Evolutionary conservation across 2,888 invertebrate species (phyloP).

Genomic region (Tetropium fuscum): DNA sequence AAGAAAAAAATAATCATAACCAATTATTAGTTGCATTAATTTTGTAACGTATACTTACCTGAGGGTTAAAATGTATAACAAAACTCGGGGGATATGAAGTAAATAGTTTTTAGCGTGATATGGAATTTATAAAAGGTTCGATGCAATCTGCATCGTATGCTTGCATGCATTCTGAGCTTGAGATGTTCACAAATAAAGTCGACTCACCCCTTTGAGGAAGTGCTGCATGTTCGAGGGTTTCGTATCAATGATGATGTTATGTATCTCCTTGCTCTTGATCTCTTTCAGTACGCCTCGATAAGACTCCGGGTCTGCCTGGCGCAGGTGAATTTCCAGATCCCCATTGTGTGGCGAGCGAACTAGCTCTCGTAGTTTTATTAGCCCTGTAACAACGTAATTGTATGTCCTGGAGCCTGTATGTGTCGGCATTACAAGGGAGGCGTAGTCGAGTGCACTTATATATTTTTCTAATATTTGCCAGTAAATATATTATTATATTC

Average conservation of each 20-base stretch:
- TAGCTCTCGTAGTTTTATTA: conserved; percentile 79
- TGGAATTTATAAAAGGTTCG: too few relatives aligned
- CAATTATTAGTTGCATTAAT: too few relatives aligned
- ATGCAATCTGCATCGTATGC: too few relatives aligned
- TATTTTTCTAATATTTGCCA: too few relatives aligned
- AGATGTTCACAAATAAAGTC: conserved; percentile 8
- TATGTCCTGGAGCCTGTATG: not conserved
- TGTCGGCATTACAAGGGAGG: not conserved
- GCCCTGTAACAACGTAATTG: conserved; percentile 66
- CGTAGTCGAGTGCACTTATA: too few relatives aligned
- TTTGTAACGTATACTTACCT: too few relatives aligned
- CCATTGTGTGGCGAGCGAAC: conserved; percentile 73
- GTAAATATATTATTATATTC: too few relatives aligned
- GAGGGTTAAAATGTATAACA: too few relatives aligned
- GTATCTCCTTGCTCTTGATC: conserved; percentile 81
- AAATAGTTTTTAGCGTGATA: too few relatives aligned
- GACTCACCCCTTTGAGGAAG: conserved; percentile 80
- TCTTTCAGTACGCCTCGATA: conserved; percentile 78
- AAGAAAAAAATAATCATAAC: too few relatives aligned
- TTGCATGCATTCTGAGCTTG: too few relatives aligned
- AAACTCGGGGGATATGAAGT: too few relatives aligned
- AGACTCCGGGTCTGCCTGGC: conserved; percentile 75
- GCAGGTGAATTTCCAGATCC: conserved; percentile 76
- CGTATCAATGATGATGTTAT: conserved; percentile 83
- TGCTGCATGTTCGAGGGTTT: conserved; percentile 77